Conservation (phyloP, 2,113 vertebrate genomes). For the Oreochromis aureus region DNA sequence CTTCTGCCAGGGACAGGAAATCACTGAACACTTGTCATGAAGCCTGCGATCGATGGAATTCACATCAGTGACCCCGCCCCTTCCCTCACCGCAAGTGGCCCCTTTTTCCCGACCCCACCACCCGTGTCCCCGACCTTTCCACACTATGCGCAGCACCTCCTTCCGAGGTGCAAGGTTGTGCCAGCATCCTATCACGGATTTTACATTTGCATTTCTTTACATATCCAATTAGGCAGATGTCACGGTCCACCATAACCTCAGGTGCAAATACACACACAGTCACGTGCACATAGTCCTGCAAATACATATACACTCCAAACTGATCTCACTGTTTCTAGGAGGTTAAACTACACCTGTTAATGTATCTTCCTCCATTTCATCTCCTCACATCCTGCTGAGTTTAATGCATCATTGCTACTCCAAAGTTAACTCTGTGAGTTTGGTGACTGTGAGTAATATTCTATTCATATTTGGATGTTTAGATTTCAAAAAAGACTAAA, state of each 20-base stretch:
- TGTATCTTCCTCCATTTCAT: neutral
- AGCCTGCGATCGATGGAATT: slow-evolving; percentile 53
- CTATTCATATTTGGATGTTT: neutral
- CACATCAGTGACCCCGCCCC: slow-evolving; percentile 56
- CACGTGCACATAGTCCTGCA: neutral
- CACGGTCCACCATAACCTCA: neutral
- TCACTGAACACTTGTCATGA: slow-evolving; percentile 72
- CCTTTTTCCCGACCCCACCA: neutral
- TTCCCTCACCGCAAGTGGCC: neutral
- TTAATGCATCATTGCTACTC: slow-evolving; percentile 5
- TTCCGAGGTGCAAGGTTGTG: neutral
- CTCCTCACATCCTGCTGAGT: slow-evolving; percentile 18
- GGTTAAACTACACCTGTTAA: neutral
- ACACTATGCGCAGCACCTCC: slow-evolving; percentile 1
- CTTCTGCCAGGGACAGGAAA: slow-evolving; percentile 69
- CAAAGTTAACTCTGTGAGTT: slow-evolving; percentile 34
- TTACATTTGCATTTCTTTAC: slow-evolving; percentile 57
- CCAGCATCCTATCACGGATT: slow-evolving; percentile 10
- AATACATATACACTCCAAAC: neutral
- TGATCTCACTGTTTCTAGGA: neutral
- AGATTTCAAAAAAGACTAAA: neutral
- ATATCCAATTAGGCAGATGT: slow-evolving; percentile 38
- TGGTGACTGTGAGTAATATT: neutral
- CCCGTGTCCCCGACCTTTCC: slow-evolving; percentile 2
- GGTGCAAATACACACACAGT: neutral